These are phyloP conservation scores for Harmothoe impar DNA, from an alignment of 2,888 invertebrate species.

Conservation along the genomic window DNA sequence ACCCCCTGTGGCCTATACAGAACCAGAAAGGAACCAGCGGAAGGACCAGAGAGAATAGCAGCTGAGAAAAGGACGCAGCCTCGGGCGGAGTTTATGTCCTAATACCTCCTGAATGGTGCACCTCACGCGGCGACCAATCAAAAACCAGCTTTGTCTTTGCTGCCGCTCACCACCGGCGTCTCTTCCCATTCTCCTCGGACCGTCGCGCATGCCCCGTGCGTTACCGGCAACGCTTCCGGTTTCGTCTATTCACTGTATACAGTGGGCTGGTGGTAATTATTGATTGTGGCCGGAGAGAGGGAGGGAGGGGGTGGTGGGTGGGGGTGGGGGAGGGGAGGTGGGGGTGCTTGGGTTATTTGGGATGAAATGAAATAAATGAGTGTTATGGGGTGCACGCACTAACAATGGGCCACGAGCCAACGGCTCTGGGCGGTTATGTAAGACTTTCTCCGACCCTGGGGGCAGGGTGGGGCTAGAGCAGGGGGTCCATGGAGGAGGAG, in stretches of 20 bases:
- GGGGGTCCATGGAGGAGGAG: too few species aligned
- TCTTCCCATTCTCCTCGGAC: not conserved
- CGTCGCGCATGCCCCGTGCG: constrained; percentile 38
- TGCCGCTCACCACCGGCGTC: constrained; percentile 7
- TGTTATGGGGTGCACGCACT: not conserved
- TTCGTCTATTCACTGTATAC: not conserved
- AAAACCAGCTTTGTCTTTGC: constrained; percentile 60
- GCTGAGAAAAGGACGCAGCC: constrained; percentile 4
- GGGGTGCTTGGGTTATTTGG: not conserved
- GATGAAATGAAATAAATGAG: constrained; percentile 50
- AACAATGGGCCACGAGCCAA: constrained; percentile 47
- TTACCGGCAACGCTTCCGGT: constrained; percentile 45
- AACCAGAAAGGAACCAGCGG: not conserved
- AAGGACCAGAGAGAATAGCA: too few species aligned
- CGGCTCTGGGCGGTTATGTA: constrained; percentile 22
- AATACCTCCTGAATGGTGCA: not conserved
- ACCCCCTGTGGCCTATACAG: not conserved
- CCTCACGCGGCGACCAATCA: constrained; percentile 51
- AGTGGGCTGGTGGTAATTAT: not conserved
- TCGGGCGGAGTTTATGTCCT: not conserved
- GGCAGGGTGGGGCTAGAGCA: not conserved
- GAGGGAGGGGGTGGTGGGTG: not conserved
- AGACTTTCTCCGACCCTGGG: not conserved
- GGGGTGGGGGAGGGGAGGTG: not conserved
- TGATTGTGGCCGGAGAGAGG: not conserved